Conservation (phyloP, 2,797 vertebrate genomes). For the Perodicticus potto region DNA sequence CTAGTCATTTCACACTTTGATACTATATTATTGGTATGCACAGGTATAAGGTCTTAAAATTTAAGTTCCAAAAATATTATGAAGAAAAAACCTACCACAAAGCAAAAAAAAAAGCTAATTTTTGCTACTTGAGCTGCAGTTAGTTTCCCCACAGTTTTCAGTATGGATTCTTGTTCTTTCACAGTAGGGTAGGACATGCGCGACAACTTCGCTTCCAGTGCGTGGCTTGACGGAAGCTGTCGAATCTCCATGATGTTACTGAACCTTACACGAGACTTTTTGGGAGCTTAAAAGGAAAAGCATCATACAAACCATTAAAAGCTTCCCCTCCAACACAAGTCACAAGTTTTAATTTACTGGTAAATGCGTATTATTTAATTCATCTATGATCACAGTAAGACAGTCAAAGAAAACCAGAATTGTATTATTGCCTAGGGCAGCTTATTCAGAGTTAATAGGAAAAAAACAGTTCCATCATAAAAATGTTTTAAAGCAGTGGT, state of each 20-base stretch:
- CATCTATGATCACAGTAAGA: slow-evolving; percentile 11
- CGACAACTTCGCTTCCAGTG: slow-evolving; percentile 96
- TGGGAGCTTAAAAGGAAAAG: slow-evolving; percentile 87
- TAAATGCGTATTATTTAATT: slow-evolving; percentile 7
- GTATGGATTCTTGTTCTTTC: slow-evolving; percentile 94
- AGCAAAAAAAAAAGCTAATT: slow-evolving; percentile 99
- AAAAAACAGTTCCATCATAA: slow-evolving; percentile 50
- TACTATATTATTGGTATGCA: neutral
- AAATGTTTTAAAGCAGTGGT: slow-evolving; percentile 30
- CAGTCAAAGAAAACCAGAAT: slow-evolving; percentile 49
- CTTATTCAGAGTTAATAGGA: slow-evolving; percentile 14
- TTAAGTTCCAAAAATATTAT: slow-evolving; percentile 58
- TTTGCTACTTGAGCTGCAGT: slow-evolving; percentile 96
- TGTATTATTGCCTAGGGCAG: neutral
- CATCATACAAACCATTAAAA: slow-evolving; percentile 49
- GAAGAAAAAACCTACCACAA: slow-evolving; percentile 92
- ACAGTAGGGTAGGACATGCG: slow-evolving; percentile 95
- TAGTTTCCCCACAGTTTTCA: slow-evolving; percentile 95
- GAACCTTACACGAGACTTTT: slow-evolving; percentile 96
- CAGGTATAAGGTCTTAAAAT: slow-evolving; percentile 5
- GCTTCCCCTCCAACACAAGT: slow-evolving; percentile 32
- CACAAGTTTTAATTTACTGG: slow-evolving; percentile 57
- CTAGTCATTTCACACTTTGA: neutral
- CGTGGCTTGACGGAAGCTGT: slow-evolving; percentile 96
- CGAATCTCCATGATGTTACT: slow-evolving; percentile 98